Evolutionary conservation across 2,113 vertebrate species (phyloP), one percentile per base, ranked within the genome.

Genomic region (Catharus minimus): DNA sequence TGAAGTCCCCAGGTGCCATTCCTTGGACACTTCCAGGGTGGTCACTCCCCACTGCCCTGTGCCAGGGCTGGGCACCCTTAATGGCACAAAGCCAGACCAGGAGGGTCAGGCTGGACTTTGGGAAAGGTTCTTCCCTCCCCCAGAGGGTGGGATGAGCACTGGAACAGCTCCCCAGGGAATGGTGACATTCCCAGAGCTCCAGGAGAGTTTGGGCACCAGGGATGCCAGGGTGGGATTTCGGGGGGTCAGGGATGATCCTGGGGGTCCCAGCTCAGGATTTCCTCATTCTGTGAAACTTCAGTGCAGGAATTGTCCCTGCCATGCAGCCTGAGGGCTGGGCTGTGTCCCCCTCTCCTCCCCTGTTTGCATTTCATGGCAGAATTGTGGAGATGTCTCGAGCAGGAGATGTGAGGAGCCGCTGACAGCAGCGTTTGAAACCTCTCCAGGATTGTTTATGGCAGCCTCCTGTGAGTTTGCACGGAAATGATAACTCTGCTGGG

Each of bases 261-360:
- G 64, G 62, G 10, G 1, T 19, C 10, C 28, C 41, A 33, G 4
- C 16, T 55, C 33, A 8, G 56, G 18, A 10, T 0, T 69, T 30
- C 41, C 4, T 7, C 9, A 22, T 22, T 41, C 18, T 24, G 5
- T 58, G 30, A 36, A 26, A 11, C 1, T 26, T 3, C 49, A 41
- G 20, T 18, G 65, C 7, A 41, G 30, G 11, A 33, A 7, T 5
- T 18, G 27, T 49, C 41, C 49, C 49, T 10, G 17, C 0, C 6
- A 0, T 3, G 15, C 65, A 9, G 1, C 16, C 47, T 3, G 56
- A 11, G 7, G 33, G 15, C 64, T 61, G 30, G 23, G 2, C 26
- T 7, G 52, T 6, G 11, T 3, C 0, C 0, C 17, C 17, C 1
- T 0, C 13, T 5, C 14, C 61, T 10, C 11, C 60, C 77, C 60